These are phyloP conservation scores for Nettapus auritus DNA, from an alignment of 2,113 vertebrate genomes.

Conservation along the genomic window DNA sequence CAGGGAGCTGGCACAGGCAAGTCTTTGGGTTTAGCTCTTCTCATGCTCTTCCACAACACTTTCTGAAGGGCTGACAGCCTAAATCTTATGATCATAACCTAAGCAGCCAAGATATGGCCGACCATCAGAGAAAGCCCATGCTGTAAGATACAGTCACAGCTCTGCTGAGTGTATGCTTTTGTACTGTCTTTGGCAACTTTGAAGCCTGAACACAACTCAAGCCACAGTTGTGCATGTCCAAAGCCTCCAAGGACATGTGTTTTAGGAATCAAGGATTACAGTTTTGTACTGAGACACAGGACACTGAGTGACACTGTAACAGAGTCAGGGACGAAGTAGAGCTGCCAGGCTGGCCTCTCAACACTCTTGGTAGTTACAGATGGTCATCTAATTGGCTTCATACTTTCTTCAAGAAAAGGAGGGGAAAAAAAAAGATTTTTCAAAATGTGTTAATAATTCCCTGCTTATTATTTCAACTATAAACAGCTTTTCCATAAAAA, in stretches of 20 bases:
- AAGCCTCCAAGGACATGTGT: background rate
- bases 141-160: background rate
- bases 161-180: background rate
- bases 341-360: background rate
- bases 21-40: background rate
- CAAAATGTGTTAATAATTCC: background rate
- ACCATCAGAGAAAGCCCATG: background rate
- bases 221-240: background rate
- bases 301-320: fast-evolving
- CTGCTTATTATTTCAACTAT: background rate
- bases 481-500: background rate
- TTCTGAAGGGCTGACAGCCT: background rate
- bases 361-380: background rate
- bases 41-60: background rate
- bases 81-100: background rate
- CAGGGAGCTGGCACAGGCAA: background rate
- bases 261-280: background rate
- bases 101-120: background rate
- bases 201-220: background rate
- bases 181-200: background rate
- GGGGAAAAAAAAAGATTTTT: background rate
- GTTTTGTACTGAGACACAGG: background rate
- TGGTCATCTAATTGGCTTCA: fast-evolving
- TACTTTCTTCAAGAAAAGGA: background rate
- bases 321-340: background rate